These are phyloP conservation scores for Xanthorhoe designata DNA, from an alignment of 2,888 invertebrate species.

Conservation along the genomic window DNA sequence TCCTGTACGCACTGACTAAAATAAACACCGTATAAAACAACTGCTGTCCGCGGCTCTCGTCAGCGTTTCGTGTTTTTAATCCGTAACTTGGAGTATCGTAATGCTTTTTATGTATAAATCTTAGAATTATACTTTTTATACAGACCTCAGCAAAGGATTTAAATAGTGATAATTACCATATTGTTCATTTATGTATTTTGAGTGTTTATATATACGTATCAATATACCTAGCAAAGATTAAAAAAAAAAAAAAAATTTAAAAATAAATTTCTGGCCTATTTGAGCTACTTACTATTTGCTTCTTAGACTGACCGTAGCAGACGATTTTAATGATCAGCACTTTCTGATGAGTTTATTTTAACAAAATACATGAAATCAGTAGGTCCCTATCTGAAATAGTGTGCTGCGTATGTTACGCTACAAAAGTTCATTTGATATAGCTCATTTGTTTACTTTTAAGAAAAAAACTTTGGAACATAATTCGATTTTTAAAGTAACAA, in stretches of 20 bases:
- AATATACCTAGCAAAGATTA: too few species aligned
- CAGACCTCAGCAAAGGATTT: too few species aligned
- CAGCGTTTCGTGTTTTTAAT: slow-evolving; percentile 3
- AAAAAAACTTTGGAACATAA: too few species aligned
- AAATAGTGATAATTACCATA: neutral
- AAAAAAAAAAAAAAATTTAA: too few species aligned
- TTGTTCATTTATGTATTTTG: too few species aligned
- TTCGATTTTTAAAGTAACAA: too few species aligned
- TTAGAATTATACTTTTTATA: neutral
- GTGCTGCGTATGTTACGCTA: neutral
- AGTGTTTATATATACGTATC: too few species aligned
- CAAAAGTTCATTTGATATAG: neutral
- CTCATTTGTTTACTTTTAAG: too few species aligned
- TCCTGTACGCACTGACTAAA: slow-evolving; percentile 75
- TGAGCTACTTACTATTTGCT: neutral
- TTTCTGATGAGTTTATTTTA: too few species aligned
- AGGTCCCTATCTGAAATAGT: too few species aligned
- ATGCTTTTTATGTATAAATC: neutral
- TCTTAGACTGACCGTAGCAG: neutral
- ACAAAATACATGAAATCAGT: too few species aligned
- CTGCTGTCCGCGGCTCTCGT: slow-evolving; percentile 12
- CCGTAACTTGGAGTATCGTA: neutral
- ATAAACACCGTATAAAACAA: slow-evolving; percentile 58
- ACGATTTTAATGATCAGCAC: neutral
- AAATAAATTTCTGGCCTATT: too few species aligned